phyloP scores from a whole-genome alignment of 2,113 vertebrate species.

The Oncorhynchus tshawytscha region DNA sequence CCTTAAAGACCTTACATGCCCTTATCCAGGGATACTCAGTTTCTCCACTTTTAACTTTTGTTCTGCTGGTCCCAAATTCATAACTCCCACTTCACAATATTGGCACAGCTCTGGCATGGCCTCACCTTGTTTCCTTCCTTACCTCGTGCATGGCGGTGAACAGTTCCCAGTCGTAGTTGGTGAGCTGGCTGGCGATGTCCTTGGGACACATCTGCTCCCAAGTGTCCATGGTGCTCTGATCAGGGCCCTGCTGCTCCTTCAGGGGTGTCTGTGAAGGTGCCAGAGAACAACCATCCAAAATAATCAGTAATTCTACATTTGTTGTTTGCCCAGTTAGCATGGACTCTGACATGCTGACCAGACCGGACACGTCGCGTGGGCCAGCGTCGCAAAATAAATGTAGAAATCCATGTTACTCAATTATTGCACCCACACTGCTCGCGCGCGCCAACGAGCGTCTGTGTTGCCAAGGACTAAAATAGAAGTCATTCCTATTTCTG shows the following conservation, averaged over 20 bases:
- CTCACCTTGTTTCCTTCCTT: not conserved
- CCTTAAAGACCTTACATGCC: no score
- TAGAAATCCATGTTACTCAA: no score
- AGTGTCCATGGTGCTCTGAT: constrained; percentile 72
- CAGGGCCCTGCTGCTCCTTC: constrained; percentile 86
- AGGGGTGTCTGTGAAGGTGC: constrained; percentile 75
- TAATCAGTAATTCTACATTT: not conserved
- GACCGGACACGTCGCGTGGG: no score
- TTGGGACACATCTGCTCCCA: constrained; percentile 90
- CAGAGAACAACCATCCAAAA: not conserved
- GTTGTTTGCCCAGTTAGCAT: no score
- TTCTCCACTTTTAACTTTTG: not conserved
- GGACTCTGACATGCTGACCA: no score
- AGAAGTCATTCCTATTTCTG: no score
- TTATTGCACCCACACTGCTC: no score
- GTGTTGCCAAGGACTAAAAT: no score
- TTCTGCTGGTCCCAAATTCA: not conserved
- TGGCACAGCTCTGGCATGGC: not conserved
- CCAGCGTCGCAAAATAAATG: no score
- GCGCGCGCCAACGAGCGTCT: no score
- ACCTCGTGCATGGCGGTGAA: constrained; percentile 91
- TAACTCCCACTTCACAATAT: not conserved
- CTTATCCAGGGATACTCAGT: not conserved
- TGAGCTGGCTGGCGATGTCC: constrained; percentile 87
- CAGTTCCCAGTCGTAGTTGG: constrained; percentile 88